Base-by-base conservation (phyloP, 1,140 invertebrate genomes). In the Theocolax elegans region DNA sequence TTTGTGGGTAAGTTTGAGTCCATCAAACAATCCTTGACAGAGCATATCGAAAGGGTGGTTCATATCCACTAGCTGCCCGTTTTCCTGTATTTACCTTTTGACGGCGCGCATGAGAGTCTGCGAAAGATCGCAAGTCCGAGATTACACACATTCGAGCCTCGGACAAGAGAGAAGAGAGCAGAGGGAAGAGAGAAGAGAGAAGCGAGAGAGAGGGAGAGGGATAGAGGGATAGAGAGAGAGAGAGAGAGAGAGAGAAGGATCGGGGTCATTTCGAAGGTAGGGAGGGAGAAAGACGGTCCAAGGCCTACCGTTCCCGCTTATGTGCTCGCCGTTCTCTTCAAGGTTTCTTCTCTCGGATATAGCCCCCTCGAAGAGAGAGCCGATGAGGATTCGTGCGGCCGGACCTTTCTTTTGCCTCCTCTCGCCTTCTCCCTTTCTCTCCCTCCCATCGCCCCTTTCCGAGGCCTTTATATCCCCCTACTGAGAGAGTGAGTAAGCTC, bases 321-420 rank as follows among this genome's bases (percentile, higher is more conserved):
- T 54, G 63, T 54, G 54, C 29, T 12, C 64, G 49, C 29, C 9
- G 49, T 56, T 63, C 59, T 70, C 60, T 42, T 68, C 71, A 72
- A 72, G 71, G 71, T 68, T 72, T 60, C 66, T 67, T 40, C 38
- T 68, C 66, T 67, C 29, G 48, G 65, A 75, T 67, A 59, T 62
- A 48, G 66, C 48, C 65, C 65, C 65, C 65, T 67, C 54, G 31
- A 58, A 62, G 66, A 48, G 71, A 38, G 51, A 70, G 38, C 64
- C 60, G 74, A 63, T 74, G 69, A 64, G 65, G 74, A 71, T 73
- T 72, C 68, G 46, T 72, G 62, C 44, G 27, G 17, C 35, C 25
- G 49, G 62, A 53, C 40, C 70, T 59, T 62, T 63, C 59, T 58
- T 72, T 75, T 69, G 63, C 44, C 31, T 54, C 62, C 23, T 25